These are phyloP conservation scores for Tragelaphus strepsiceros DNA, from an alignment of 2,113 vertebrate genomes.

Conservation along the genomic window DNA sequence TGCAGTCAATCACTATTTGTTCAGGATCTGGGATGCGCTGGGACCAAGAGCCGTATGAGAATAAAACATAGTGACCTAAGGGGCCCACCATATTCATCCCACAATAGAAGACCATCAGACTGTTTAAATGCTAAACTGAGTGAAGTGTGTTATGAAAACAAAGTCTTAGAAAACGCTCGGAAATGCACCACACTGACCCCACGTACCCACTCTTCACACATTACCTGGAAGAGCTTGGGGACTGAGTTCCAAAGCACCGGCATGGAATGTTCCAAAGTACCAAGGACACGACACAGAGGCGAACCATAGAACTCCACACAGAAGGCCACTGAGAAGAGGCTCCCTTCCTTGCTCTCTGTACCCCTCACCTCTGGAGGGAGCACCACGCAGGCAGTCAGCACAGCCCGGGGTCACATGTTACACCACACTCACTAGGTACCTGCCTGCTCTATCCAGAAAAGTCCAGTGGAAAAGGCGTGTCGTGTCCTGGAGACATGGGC, in stretches of 20 bases:
- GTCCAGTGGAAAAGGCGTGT: background rate
- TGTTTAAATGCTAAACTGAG: background rate
- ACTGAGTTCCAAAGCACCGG: background rate
- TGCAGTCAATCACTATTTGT: background rate
- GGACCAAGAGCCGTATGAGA: background rate
- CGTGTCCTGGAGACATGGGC: background rate
- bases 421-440: background rate
- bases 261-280: background rate
- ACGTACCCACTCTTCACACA: background rate
- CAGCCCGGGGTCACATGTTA: background rate
- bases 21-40: background rate
- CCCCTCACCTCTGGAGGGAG: background rate
- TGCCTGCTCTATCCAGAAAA: background rate
- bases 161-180: background rate
- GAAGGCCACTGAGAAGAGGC: background rate
- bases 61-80: background rate
- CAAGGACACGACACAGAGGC: background rate
- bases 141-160: background rate
- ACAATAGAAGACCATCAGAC: background rate
- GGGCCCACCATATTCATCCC: background rate
- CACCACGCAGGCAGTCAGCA: background rate
- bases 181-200: background rate
- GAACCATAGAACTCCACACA: background rate
- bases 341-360: background rate
- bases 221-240: background rate